These are phyloP conservation scores for Parascotia fuliginaria DNA, from an alignment of 2,888 invertebrate species.

Conservation along the genomic window DNA sequence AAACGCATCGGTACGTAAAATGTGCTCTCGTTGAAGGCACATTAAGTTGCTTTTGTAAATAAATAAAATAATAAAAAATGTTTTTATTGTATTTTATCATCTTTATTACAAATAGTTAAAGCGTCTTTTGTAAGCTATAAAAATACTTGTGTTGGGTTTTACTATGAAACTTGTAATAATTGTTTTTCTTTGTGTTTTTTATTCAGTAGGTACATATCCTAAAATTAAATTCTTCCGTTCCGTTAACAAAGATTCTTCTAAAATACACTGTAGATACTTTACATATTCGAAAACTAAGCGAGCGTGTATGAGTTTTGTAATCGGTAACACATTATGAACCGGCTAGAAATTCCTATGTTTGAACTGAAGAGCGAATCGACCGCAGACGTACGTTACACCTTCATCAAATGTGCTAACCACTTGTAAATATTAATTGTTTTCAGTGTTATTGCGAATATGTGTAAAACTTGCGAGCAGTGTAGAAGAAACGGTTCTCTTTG, in stretches of 20 bases:
- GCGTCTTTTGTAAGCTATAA: not conserved
- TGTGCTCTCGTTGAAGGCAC: too few species aligned
- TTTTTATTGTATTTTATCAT: too few species aligned
- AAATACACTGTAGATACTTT: slow-evolving; percentile 29
- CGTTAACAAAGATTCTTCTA: slow-evolving; percentile 46
- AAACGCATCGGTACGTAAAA: too few species aligned
- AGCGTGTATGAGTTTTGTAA: slow-evolving; percentile 39
- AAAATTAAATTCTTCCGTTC: slow-evolving; percentile 54
- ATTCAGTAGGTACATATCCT: slow-evolving; percentile 11
- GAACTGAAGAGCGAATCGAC: slow-evolving; percentile 23
- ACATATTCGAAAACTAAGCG: slow-evolving; percentile 38
- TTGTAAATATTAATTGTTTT: slow-evolving; percentile 28
- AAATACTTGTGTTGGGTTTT: not conserved
- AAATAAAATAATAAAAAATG: too few species aligned
- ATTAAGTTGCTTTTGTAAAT: too few species aligned
- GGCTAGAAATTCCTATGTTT: slow-evolving; percentile 26
- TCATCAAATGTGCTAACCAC: slow-evolving; percentile 25
- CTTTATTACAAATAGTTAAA: too few species aligned
- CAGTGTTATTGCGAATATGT: not conserved
- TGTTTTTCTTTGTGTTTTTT: not conserved
- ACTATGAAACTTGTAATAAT: not conserved
- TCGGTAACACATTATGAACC: slow-evolving; percentile 43
- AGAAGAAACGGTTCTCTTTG: too few species aligned
- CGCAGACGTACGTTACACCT: slow-evolving; percentile 17
- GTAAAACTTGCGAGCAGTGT: not conserved